Conservation (phyloP, 2,797 vertebrate genomes). For the Thripadectes ignobilis region DNA sequence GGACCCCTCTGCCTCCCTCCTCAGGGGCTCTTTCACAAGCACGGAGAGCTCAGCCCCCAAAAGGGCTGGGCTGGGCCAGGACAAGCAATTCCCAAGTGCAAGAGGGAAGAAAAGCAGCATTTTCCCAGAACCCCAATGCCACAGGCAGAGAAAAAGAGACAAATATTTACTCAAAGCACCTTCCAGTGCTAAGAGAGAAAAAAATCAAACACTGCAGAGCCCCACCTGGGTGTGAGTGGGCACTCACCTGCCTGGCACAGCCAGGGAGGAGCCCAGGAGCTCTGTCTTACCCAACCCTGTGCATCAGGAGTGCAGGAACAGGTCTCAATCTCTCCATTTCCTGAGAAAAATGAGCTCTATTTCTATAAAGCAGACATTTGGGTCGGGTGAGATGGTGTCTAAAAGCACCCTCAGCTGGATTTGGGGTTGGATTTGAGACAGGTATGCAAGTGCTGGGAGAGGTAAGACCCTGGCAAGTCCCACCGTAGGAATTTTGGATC, state of each 20-base stretch:
- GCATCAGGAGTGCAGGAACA: neutral
- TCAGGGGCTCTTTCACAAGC: neutral
- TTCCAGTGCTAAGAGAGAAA: neutral
- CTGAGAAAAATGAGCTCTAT: neutral
- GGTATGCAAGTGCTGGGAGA: accelerated
- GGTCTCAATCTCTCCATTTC: neutral
- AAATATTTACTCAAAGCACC: neutral
- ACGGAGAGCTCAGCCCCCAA: neutral
- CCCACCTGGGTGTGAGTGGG: neutral
- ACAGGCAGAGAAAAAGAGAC: neutral
- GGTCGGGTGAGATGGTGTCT: accelerated
- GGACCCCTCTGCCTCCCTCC: neutral
- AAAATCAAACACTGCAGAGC: neutral
- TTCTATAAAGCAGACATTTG: neutral
- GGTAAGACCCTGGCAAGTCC: neutral
- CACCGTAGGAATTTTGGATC: neutral
- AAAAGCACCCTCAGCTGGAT: accelerated
- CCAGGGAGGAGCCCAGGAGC: accelerated
- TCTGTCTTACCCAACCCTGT: accelerated
- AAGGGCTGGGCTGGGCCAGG: neutral
- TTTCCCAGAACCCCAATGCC: neutral
- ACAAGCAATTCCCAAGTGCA: neutral
- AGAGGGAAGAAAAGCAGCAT: neutral
- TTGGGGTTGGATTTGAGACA: neutral
- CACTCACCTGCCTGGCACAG: neutral